phyloP scores from a whole-genome alignment of 30 jellyfish, hydroid and myxozoan species.

The Aurelia sp. region DNA sequence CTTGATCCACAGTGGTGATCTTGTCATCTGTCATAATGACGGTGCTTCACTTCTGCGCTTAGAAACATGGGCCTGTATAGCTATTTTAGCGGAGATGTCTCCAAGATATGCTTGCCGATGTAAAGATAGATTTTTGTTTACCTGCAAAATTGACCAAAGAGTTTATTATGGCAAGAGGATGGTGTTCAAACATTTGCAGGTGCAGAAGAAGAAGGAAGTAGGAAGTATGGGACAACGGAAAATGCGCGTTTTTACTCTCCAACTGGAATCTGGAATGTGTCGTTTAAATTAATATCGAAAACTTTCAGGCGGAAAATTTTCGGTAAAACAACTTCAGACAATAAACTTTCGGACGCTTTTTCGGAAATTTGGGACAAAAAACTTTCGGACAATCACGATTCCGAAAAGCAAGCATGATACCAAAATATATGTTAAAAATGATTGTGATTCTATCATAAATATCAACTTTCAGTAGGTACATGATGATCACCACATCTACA shows the following conservation, averaged over 20 bases:
- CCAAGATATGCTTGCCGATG: not conserved
- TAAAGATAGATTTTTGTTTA: conserved; percentile 2
- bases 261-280: not conserved
- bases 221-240: not conserved
- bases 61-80: not conserved
- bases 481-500: too few species aligned
- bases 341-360: too few species aligned
- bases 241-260: not conserved
- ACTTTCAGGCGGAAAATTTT: too few species aligned
- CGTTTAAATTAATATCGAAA: too few species aligned
- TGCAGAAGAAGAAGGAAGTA: not conserved
- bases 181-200: not conserved
- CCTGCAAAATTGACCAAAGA: conserved; percentile 6
- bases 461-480: too few species aligned
- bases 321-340: too few species aligned
- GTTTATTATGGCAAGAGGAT: conserved; percentile 2
- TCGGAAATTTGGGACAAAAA: too few species aligned
- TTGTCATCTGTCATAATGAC: not conserved
- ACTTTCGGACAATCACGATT: too few species aligned
- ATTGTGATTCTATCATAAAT: too few species aligned
- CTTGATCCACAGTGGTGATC: not conserved
- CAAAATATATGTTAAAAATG: too few species aligned
- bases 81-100: not conserved
- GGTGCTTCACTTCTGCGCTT: not conserved
- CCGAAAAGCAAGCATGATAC: too few species aligned